Percentiles rank a stretch among this genome's conserved stretches.
Conservation (phyloP, 2,797 vertebrate species). For the Xenopus petersii region DNA sequence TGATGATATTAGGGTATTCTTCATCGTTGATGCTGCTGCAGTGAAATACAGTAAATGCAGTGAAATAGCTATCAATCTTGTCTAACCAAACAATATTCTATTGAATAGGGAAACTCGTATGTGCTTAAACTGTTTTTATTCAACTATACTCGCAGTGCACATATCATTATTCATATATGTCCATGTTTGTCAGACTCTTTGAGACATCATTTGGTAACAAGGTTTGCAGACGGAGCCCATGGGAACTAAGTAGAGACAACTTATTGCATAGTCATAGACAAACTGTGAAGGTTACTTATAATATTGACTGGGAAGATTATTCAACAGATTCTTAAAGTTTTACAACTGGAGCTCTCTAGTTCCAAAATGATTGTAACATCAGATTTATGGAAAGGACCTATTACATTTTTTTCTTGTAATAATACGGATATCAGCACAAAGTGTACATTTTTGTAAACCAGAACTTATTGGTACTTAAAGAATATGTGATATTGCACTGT, state of each 20-base stretch:
- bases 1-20: too few relatives aligned
- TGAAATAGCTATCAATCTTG: conserved; percentile 7
- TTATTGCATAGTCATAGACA: neutral
- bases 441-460: too few relatives aligned
- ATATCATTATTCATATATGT: neutral
- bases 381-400: neutral
- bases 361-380: neutral
- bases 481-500: too few relatives aligned
- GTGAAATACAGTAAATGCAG: too few relatives aligned
- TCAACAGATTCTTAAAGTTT: neutral
- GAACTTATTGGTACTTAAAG: too few relatives aligned
- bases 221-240: conserved; percentile 1
- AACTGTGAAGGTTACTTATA: neutral
- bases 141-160: neutral
- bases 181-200: conserved; percentile 7
- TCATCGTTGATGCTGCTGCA: too few relatives aligned
- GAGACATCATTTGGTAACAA: conserved; percentile 17
- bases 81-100: conserved; percentile 1
- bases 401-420: too few relatives aligned
- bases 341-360: neutral
- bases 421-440: too few relatives aligned
- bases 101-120: neutral
- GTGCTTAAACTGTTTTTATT: conserved; percentile 14
- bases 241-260: neutral
- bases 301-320: neutral